Percentiles rank a stretch among this genome's conserved stretches.
phyloP scores from a whole-genome alignment of 2,888 invertebrate species.

The Drosophila lacicola region DNA sequence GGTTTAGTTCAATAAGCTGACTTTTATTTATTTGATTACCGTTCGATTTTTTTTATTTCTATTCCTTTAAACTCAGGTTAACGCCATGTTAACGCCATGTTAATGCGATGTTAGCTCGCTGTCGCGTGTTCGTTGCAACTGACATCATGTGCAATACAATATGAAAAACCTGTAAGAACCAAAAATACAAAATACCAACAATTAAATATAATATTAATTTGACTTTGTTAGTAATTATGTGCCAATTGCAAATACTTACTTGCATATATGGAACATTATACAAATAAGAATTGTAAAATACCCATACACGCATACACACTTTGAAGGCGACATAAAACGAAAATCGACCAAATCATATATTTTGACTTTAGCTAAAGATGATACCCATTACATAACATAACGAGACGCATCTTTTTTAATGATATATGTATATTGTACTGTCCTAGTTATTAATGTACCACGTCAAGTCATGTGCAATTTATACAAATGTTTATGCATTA shows the following conservation, averaged over 20 bases:
- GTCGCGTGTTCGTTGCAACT: conserved; percentile 5
- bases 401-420: conserved; percentile 4
- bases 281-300: conserved; percentile 55
- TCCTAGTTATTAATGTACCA: conserved; percentile 42
- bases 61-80: neutral
- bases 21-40: conserved; percentile 18
- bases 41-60: conserved; percentile 18
- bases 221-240: conserved; percentile 64
- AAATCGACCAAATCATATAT: conserved; percentile 47
- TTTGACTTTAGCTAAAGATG: conserved; percentile 25
- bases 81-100: conserved; percentile 1
- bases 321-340: conserved; percentile 2
- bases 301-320: conserved; percentile 1
- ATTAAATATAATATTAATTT: conserved; percentile 28
- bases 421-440: conserved; percentile 28
- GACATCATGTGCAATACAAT: conserved; percentile 19
- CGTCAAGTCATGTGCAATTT: conserved; percentile 67
- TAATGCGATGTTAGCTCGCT: conserved; percentile 18
- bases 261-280: conserved; percentile 31
- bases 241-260: conserved; percentile 65
- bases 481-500: conserved; percentile 25
- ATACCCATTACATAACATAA: neutral
- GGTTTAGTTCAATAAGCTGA: conserved; percentile 64
- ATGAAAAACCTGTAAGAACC: conserved; percentile 1
- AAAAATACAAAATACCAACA: conserved; percentile 15